Evolutionary conservation across 2,888 invertebrate species (phyloP), one percentile per base, ranked within the genome.

Genomic region (Machimus rusticus): DNA sequence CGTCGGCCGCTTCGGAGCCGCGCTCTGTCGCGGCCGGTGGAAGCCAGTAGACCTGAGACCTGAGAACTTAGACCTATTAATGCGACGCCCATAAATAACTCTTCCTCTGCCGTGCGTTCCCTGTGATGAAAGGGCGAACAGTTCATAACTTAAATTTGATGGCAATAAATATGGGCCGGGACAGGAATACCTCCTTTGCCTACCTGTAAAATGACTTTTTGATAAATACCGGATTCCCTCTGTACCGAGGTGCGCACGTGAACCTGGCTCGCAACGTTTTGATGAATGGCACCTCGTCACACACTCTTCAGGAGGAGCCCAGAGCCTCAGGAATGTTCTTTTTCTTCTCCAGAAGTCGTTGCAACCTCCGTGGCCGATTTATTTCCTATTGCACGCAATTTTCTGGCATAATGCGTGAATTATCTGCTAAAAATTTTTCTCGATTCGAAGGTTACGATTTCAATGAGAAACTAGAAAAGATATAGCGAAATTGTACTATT

Each of bases 81-180:
- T 57, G 84, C 23, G 84, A 74, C 66, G 37, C 19, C 57, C 84
- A 43, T 84, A 84, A 84, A 84, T 84, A 46, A 84, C 84, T 84
- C 39, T 57, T 37, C 77, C 55, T 46, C 55, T n/a, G 23, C 51
- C 74, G 77, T 77, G 86, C 77, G 86, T 86, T 86, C 43, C 43
- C 31, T 19, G 19, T 86, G 86, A 86, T 77, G 86, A 86, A 77
- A 77, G 86, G 39, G 31, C 23, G 86, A 86, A 77, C 86, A 86
- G 86, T 77, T 86, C 86, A 86, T 86, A 86, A 86, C 55, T 86
- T 86, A 86, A 86, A 77, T 76, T 86, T 86, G 55, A 86, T 76
- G 76, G 77, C 74, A 76, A 86, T 86, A 86, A 86, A 86, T 86
- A 86, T 77, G 23, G 77, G 55, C 43, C 34, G 66, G 28, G 84